Evolutionary conservation across 2,888 invertebrate species (phyloP), one percentile per base, ranked within the genome.

Genomic region (Chymomyza fuscimana): DNA sequence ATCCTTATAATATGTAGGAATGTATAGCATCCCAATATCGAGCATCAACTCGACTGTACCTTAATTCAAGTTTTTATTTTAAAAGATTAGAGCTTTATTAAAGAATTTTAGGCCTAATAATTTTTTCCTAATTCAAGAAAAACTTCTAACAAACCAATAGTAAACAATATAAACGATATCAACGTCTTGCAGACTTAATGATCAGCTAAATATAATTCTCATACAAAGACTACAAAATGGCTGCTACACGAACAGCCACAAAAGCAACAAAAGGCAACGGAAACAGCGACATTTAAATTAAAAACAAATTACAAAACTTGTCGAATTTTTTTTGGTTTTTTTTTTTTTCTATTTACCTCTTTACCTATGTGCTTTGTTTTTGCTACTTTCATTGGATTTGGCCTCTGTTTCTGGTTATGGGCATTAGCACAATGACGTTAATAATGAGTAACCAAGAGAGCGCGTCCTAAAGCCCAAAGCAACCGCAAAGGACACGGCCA

Each of bases 271-370:
- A 69, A 67, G 54, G 9, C 2, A 29, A 56, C n/a, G 16, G 10
- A 16, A 58, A 40, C 40, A 62, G 50, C 62, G 62, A 52, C 40
- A 46, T 16, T 32, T 29, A 79, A 79, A 80, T 79, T 80, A 80
- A 79, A 80, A 79, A 80, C 75, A 79, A 79, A 79, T 79, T 79
- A 80, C 72, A 78, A 75, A 71, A 67, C 80, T 75, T 80, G 80
- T 80, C 78, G 75, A 77, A 80, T 69, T 67, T 36, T 59, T 7
- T 56, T 25, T 51, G n/a, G 4, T 2, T 58, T 58, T 58, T 25
- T 12, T 10, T 3, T 40, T 40, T 40, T 10, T 3, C 4, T 12
- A 40, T 40, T 1, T 12, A 40, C 12, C 40, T 12, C 12, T 46
- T 46, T 46, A 15, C 40, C 40, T 46, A 46, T 58, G 22, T 58